A percentile compares a stretch with the other conserved stretches of the same genome.
Evolutionary conservation across 2,113 vertebrate species (phyloP).

Genomic region (Hippotragus niger): DNA sequence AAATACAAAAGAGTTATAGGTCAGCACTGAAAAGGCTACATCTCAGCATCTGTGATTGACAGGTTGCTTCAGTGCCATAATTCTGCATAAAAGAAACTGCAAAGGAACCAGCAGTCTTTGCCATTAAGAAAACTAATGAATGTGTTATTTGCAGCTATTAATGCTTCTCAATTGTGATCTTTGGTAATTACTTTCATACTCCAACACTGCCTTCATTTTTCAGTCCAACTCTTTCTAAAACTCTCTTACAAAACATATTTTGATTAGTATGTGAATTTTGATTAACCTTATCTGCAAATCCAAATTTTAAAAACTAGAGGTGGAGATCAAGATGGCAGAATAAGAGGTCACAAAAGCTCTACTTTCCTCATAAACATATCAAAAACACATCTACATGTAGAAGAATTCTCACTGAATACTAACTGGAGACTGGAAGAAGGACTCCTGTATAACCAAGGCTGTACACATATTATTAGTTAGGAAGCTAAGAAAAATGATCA

Average conservation of each 20-base stretch:
- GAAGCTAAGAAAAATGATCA: background rate
- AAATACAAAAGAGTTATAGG: background rate
- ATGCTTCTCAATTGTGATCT: background rate
- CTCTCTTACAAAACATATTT: background rate
- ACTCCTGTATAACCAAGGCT: background rate
- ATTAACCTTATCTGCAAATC: background rate
- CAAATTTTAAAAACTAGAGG: background rate
- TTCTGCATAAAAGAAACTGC: background rate
- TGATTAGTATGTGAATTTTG: background rate
- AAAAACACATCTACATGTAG: background rate
- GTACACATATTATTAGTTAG: background rate
- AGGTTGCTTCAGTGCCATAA: background rate
- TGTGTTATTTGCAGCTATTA: conserved; percentile 25
- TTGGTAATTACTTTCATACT: background rate
- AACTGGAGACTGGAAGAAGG: background rate
- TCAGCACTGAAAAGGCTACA: background rate
- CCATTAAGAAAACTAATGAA: background rate
- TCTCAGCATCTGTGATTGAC: background rate
- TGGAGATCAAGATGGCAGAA: background rate
- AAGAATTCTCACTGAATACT: background rate
- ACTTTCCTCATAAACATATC: background rate
- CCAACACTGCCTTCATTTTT: background rate
- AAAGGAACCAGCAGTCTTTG: background rate
- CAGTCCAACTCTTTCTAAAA: background rate
- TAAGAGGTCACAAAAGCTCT: background rate